A percentile compares a stretch with the other conserved stretches of the same genome.
phyloP scores from a whole-genome alignment of 2,113 vertebrate species.

The Sinocyclocheilus maitianheensis region DNA sequence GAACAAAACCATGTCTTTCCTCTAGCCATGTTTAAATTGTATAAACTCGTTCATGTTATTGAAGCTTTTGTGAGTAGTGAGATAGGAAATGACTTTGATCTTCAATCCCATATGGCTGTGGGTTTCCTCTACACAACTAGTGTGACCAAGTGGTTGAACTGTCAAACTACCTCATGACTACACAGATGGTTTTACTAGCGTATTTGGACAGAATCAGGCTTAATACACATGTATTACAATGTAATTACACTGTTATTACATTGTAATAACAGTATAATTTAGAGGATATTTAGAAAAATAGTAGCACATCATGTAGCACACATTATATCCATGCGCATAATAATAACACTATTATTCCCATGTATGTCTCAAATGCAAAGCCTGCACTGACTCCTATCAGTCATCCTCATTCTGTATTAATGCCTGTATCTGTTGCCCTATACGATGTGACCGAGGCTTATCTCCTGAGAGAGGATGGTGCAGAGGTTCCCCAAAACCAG shows the following conservation, averaged over 20 bases:
- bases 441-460: neutral
- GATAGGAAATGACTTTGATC: slow-evolving; percentile 16
- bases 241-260: too few relatives aligned
- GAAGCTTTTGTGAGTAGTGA: slow-evolving; percentile 5
- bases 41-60: slow-evolving; percentile 23
- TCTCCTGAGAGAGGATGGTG: slow-evolving; percentile 10
- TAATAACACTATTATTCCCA: neutral
- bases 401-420: neutral
- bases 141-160: slow-evolving; percentile 12
- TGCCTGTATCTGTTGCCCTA: neutral
- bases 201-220: too few relatives aligned
- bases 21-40: slow-evolving; percentile 12
- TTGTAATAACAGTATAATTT: too few relatives aligned
- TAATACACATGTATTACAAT: too few relatives aligned
- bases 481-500: neutral
- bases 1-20: slow-evolving; percentile 36
- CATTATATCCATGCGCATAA: neutral
- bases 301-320: neutral
- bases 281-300: too few relatives aligned
- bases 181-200: neutral
- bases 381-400: neutral
- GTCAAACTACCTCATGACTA: neutral
- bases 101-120: neutral
- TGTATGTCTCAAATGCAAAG: neutral
- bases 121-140: neutral